A percentile compares a stretch with the other conserved stretches of the same genome.
These are phyloP conservation scores for Enteromius argenteus DNA, from an alignment of 2,797 vertebrate species.

Conservation along the genomic window DNA sequence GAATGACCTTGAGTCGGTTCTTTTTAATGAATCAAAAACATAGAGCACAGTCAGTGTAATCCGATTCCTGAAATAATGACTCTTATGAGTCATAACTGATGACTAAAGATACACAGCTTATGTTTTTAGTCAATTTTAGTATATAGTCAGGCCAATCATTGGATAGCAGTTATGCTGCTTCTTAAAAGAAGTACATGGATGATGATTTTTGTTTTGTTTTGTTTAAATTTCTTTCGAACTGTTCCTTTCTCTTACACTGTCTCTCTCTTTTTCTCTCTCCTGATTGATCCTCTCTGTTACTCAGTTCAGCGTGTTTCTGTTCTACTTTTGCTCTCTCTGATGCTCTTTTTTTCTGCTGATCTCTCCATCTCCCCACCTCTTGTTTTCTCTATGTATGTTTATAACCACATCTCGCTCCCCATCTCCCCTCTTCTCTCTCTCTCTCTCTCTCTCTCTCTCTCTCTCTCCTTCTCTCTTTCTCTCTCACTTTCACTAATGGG, in stretches of 20 bases:
- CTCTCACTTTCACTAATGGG: slow-evolving; percentile 34
- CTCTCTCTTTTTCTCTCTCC: slow-evolving; percentile 28
- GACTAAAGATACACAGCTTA: not conserved
- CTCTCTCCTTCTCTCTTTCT: not conserved
- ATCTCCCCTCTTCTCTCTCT: not conserved
- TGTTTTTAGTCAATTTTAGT: not conserved
- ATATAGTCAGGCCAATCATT: not conserved
- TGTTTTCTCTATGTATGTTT: slow-evolving; percentile 42
- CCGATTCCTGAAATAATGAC: not conserved
- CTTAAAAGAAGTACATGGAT: not conserved
- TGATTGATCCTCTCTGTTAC: slow-evolving; percentile 45
- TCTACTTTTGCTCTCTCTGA: slow-evolving; percentile 22
- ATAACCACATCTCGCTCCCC: not conserved
- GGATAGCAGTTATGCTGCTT: not conserved
- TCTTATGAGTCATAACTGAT: not conserved
- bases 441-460: not conserved
- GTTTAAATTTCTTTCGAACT: not conserved
- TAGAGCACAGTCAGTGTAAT: not conserved
- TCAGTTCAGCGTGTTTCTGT: slow-evolving; percentile 26
- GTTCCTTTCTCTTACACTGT: slow-evolving; percentile 48
- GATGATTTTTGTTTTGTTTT: not conserved
- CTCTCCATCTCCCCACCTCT: slow-evolving; percentile 32
- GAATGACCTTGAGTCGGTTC: not conserved
- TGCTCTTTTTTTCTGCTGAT: slow-evolving; percentile 24
- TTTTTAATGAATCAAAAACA: not conserved